Evolutionary conservation across 2,888 invertebrate species (phyloP).

Genomic region (Pheosia gnoma): DNA sequence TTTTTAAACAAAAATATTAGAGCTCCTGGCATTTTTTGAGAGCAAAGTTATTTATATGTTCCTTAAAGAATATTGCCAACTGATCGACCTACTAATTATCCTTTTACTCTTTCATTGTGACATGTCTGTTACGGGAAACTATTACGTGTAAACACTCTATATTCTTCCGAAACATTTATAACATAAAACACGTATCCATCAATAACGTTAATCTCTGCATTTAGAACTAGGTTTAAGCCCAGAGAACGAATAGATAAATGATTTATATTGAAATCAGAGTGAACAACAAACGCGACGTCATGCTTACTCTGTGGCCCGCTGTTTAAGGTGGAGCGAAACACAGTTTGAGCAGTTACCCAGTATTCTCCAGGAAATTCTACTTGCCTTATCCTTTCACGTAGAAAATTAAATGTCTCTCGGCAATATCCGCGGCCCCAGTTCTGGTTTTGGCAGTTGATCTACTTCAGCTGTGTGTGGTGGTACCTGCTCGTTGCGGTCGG

Average conservation of each 20-base stretch:
- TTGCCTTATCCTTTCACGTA: constrained; percentile 82
- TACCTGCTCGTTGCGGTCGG: constrained; percentile 44
- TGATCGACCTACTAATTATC: no score
- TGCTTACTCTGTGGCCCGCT: constrained; percentile 41
- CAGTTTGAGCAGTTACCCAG: constrained; percentile 66
- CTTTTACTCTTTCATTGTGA: no score
- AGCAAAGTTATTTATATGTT: not conserved
- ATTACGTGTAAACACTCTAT: no score
- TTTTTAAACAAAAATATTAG: not conserved
- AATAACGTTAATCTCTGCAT: no score
- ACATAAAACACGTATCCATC: no score
- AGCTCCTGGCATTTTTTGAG: not conserved
- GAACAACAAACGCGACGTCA: constrained; percentile 41
- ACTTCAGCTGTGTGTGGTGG: constrained; percentile 39
- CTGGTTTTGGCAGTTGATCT: constrained; percentile 80
- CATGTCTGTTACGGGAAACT: no score
- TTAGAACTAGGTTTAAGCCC: no score
- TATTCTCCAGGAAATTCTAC: constrained; percentile 72
- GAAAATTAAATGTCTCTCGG: constrained; percentile 83
- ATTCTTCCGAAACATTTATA: no score
- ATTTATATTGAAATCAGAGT: constrained; percentile 26
- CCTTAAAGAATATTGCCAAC: not conserved
- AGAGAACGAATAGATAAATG: no score
- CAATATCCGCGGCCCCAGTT: constrained; percentile 72
- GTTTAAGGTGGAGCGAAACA: constrained; percentile 66